phyloP scores from a whole-genome alignment of 2,797 vertebrate genomes.

The Limnodromus scolopaceus region DNA sequence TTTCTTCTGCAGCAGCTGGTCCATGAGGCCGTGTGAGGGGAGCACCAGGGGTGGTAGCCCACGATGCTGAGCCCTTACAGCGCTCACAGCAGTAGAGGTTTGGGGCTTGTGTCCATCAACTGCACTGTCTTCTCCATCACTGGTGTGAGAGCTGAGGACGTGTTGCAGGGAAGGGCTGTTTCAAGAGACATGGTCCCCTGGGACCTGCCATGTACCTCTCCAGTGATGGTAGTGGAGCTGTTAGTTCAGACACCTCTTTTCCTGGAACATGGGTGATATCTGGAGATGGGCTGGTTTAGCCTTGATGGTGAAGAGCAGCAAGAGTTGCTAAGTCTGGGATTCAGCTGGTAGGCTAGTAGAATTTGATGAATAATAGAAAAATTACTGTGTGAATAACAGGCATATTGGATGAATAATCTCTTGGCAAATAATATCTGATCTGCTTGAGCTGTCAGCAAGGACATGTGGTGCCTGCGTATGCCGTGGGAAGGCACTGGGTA shows the following conservation, averaged over 20 bases:
- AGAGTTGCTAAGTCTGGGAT: background rate
- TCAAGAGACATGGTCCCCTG: background rate
- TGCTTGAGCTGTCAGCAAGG: slow-evolving; percentile 19
- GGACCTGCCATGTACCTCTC: background rate
- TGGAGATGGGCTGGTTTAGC: background rate
- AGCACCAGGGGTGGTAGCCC: background rate
- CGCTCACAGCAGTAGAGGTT: background rate
- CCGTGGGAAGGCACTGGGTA: slow-evolving; percentile 4
- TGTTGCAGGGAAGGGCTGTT: background rate
- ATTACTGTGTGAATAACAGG: background rate
- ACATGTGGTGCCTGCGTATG: background rate
- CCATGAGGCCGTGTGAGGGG: accelerated
- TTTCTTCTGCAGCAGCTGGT: background rate
- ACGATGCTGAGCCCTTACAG: accelerated
- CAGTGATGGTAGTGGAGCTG: background rate
- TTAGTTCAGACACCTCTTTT: background rate
- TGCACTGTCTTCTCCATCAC: background rate
- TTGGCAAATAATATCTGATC: slow-evolving; percentile 42
- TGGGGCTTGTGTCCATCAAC: background rate
- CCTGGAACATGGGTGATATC: accelerated
- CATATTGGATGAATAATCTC: slow-evolving; percentile 49
- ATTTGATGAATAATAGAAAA: background rate
- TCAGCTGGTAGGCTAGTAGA: background rate
- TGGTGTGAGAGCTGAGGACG: background rate
- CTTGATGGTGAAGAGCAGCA: background rate